A percentile compares a stretch with the other conserved stretches of the same genome.
Conservation (phyloP, 2,113 vertebrate species). For the Pangasianodon gigas region DNA sequence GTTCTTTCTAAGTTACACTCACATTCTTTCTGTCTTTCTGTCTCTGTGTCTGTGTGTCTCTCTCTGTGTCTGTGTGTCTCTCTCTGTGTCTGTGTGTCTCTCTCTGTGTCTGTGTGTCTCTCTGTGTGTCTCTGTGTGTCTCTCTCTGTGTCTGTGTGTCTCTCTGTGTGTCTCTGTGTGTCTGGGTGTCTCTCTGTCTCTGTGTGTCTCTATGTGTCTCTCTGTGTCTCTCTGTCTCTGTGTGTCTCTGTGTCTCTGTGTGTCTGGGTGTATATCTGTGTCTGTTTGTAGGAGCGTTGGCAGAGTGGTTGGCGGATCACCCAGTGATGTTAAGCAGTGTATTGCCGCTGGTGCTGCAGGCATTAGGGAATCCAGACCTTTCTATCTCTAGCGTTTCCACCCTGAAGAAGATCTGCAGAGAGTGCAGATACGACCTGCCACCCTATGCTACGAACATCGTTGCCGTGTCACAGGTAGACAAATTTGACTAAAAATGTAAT, state of each 20-base stretch:
- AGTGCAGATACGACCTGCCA: constrained; percentile 95
- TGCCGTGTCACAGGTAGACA: constrained; percentile 93
- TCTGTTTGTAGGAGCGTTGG: constrained; percentile 82
- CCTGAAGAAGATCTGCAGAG: constrained; percentile 97
- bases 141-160: constrained; percentile 51
- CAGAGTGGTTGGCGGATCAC: constrained; percentile 97
- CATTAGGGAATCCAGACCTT: constrained; percentile 94
- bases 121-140: background rate
- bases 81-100: no score
- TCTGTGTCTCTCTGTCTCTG: constrained; percentile 64
- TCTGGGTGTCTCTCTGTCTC: background rate
- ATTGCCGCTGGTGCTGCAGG: constrained; percentile 92
- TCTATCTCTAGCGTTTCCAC: constrained; percentile 98
- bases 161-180: constrained; percentile 59
- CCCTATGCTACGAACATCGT: constrained; percentile 97
- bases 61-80: no score
- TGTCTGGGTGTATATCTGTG: background rate
- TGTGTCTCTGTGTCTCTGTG: constrained; percentile 47
- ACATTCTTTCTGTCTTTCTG: background rate
- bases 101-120: constrained; percentile 61
- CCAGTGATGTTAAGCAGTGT: constrained; percentile 98
- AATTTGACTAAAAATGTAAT: background rate
- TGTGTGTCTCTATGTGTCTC: no score
- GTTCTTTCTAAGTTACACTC: background rate
- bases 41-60: background rate